These are phyloP conservation scores for Hypena proboscidalis DNA, from an alignment of 2,888 invertebrate species.

Conservation along the genomic window DNA sequence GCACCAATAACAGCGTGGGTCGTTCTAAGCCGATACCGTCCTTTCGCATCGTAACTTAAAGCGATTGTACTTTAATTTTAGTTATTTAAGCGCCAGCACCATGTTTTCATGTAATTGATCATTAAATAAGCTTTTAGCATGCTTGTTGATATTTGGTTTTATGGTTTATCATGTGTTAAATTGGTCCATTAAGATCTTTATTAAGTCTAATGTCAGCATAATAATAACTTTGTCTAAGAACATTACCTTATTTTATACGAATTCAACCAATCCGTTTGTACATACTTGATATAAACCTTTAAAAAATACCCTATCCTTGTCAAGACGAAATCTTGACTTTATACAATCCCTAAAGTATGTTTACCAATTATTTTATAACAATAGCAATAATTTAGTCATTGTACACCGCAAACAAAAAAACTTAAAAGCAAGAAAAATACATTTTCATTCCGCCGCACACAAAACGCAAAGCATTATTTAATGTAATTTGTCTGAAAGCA, in stretches of 20 bases:
- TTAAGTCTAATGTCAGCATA: no score
- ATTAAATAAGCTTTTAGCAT: constrained; percentile 37
- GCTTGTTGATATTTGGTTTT: constrained; percentile 12
- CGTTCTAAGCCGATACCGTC: constrained; percentile 55
- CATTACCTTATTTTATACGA: no score
- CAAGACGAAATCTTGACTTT: no score
- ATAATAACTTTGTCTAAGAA: no score
- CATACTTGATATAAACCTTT: no score
- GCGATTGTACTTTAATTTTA: constrained; percentile 57
- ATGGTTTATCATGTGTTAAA: constrained; percentile 14
- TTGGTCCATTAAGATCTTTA: constrained; percentile 11
- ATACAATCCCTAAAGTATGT: no score
- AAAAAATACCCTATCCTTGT: no score
- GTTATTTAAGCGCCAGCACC: constrained; percentile 51
- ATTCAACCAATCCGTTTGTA: no score
- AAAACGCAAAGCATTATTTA: constrained; percentile 1
- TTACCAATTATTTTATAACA: no score
- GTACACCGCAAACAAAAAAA: no score
- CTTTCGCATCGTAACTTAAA: constrained; percentile 56
- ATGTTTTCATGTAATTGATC: constrained; percentile 45
- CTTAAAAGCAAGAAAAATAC: neutral
- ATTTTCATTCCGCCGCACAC: neutral
- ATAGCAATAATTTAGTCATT: no score
- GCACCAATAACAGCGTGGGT: constrained; percentile 50
- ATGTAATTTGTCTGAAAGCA: constrained; percentile 14